phyloP scores from a whole-genome alignment of 2,888 invertebrate genomes.

The Hirtodrosophila duncani region DNA sequence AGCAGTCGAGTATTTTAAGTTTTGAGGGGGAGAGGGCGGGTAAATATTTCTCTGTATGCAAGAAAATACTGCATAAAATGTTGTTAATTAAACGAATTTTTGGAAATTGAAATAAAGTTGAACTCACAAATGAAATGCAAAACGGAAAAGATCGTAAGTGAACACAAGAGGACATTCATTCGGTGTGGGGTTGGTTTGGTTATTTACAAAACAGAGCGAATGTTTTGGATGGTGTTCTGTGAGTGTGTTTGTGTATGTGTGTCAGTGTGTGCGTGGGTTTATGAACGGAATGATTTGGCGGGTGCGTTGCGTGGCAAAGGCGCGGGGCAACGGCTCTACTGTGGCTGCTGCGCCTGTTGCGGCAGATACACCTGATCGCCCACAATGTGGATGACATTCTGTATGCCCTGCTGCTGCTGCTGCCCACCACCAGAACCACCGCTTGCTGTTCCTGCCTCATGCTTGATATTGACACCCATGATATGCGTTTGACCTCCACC shows the following conservation, averaged over 20 bases:
- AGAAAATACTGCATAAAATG: conserved; percentile 66
- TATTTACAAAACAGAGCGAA: conserved; percentile 52
- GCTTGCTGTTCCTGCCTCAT: conserved; percentile 41
- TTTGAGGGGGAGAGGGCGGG: conserved; percentile 10
- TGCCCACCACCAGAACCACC: conserved; percentile 38
- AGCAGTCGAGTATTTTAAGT: conserved; percentile 27
- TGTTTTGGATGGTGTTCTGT: conserved; percentile 22
- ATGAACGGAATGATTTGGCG: conserved; percentile 55
- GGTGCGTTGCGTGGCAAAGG: conserved; percentile 27
- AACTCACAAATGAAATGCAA: conserved; percentile 50
- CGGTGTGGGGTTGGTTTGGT: conserved; percentile 47
- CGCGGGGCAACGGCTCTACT: conserved; percentile 16
- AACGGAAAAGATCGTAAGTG: conserved; percentile 44
- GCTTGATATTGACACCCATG: conserved; percentile 51
- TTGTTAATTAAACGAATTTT: conserved; percentile 32
- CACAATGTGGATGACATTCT: conserved; percentile 75
- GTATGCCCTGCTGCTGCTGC: conserved; percentile 57
- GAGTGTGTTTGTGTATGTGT: conserved; percentile 14
- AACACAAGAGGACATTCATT: conserved; percentile 55
- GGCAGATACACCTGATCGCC: conserved; percentile 69
- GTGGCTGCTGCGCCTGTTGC: conserved; percentile 47
- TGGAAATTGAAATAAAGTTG: conserved; percentile 42
- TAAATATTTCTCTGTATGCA: conserved; percentile 39
- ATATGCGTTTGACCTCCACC: conserved; percentile 60
- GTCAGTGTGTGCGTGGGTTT: conserved; percentile 29